phyloP scores from a whole-genome alignment of 2,888 invertebrate genomes.

The Sialis lutaria region DNA sequence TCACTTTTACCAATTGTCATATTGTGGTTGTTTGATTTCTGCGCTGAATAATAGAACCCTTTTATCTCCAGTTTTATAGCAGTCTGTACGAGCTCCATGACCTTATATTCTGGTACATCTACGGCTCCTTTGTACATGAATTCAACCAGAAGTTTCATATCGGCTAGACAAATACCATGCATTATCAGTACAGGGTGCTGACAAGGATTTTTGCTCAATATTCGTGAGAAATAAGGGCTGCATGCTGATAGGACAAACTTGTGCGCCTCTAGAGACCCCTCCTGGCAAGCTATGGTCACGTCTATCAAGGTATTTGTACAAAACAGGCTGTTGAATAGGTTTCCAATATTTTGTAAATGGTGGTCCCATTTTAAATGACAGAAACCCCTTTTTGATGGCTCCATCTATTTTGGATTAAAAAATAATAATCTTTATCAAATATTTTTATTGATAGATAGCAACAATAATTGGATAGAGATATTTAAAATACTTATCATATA shows the following conservation, averaged over 20 bases:
- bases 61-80: constrained; percentile 3
- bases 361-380: constrained; percentile 17
- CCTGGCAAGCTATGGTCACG: constrained; percentile 15
- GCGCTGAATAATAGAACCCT: neutral
- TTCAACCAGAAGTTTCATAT: constrained; percentile 2
- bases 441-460: neutral
- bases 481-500: neutral
- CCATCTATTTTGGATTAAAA: constrained; percentile 1
- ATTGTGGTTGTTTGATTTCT: neutral
- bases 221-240: constrained; percentile 21
- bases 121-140: constrained; percentile 5
- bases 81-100: neutral
- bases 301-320: constrained; percentile 15
- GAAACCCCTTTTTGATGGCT: constrained; percentile 8
- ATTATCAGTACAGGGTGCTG: constrained; percentile 23
- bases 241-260: constrained; percentile 22
- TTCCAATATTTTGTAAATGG: constrained; percentile 15
- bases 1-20: neutral
- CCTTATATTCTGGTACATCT: neutral
- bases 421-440: neutral
- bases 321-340: constrained; percentile 14
- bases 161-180: constrained; percentile 12
- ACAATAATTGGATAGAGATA: neutral
- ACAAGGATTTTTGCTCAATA: constrained; percentile 22
- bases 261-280: constrained; percentile 13